These are phyloP conservation scores for Microcebus ravelobensis DNA, from an alignment of 2,113 vertebrate species.

Conservation along the genomic window DNA sequence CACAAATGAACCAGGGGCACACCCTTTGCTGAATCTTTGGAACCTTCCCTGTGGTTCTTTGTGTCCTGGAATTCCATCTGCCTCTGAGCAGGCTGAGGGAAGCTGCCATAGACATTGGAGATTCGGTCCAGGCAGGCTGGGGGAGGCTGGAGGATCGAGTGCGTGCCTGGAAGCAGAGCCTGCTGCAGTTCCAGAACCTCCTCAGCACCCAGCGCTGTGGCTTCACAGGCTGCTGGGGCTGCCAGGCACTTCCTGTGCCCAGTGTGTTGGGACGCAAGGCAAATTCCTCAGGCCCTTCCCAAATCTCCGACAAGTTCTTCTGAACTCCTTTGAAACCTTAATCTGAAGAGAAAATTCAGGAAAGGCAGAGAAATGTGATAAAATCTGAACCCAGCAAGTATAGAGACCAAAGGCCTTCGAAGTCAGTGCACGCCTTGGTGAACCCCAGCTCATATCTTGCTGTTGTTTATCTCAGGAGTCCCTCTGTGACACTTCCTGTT, in stretches of 20 bases:
- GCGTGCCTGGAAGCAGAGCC: neutral
- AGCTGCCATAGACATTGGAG: neutral
- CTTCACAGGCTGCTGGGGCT: neutral
- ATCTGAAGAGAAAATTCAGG: neutral
- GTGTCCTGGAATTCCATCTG: neutral
- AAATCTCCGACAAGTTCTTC: neutral
- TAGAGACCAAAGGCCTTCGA: neutral
- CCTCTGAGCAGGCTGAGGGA: neutral
- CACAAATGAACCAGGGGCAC: neutral
- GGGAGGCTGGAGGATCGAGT: neutral
- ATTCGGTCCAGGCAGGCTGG: neutral
- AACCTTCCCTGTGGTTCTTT: neutral
- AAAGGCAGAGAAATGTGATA: neutral
- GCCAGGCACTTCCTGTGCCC: neutral
- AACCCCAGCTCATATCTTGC: neutral
- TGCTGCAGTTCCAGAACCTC: neutral
- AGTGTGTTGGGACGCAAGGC: neutral
- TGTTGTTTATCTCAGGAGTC: neutral
- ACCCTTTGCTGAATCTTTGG: neutral
- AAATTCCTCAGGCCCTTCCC: neutral
- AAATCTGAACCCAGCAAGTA: neutral
- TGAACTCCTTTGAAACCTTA: neutral
- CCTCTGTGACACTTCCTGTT: neutral
- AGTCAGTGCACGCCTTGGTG: accelerated
- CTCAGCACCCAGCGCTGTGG: neutral